A percentile compares a stretch with the other conserved stretches of the same genome.
Evolutionary conservation across 2,113 vertebrate genomes (phyloP).

Genomic region (Copsychus sechellarum): DNA sequence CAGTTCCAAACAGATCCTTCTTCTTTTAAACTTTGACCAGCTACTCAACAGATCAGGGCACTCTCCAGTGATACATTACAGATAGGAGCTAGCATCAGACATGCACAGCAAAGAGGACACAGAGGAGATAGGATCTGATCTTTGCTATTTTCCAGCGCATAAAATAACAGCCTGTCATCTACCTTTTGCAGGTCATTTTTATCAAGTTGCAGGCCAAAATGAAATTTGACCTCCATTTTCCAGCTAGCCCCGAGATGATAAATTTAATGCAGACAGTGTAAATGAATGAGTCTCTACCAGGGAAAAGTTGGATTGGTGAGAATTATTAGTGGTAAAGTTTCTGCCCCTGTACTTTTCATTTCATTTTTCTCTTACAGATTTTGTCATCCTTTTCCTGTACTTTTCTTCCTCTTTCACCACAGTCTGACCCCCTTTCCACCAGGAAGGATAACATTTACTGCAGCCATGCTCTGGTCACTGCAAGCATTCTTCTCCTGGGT

Average conservation of each 20-base stretch:
- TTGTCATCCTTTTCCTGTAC: neutral
- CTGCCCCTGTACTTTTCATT: neutral
- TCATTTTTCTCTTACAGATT: neutral
- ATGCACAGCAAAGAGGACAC: conserved; percentile 17
- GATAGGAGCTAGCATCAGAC: conserved; percentile 27
- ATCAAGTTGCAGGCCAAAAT: conserved; percentile 73
- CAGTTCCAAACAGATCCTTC: conserved; percentile 62
- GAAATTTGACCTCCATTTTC: conserved; percentile 80
- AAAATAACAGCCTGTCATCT: conserved; percentile 79
- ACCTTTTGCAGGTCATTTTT: conserved; percentile 79
- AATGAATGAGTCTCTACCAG: conserved; percentile 41
- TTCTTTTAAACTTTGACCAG: conserved; percentile 67
- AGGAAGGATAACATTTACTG: neutral
- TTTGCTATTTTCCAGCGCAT: conserved; percentile 73
- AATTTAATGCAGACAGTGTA: conserved; percentile 65
- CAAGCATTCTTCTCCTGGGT: neutral
- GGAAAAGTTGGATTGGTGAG: conserved; percentile 8
- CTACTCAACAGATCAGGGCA: conserved; percentile 64
- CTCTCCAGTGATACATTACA: conserved; percentile 10
- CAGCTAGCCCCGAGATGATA: conserved; percentile 60
- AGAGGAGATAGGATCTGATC: conserved; percentile 56
- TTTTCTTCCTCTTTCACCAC: neutral
- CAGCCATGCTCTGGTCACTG: neutral
- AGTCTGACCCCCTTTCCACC: neutral
- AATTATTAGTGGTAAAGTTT: conserved; percentile 36